Conservation (phyloP, 1,140 invertebrate species). For the Manduca sexta region DNA sequence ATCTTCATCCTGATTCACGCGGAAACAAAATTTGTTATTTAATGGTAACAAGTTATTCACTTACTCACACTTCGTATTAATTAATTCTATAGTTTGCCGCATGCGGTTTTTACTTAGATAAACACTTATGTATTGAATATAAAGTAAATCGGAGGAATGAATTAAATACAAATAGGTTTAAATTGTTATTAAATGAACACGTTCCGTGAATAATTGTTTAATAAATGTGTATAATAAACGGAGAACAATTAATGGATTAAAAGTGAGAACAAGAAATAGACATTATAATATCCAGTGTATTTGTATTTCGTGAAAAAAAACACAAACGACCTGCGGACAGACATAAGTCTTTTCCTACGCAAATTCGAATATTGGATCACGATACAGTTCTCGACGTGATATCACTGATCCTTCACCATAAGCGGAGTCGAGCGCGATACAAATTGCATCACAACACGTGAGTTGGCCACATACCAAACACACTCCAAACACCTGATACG, state of each 20-base stretch:
- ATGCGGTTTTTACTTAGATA: slow-evolving; percentile 17
- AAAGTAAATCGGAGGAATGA: slow-evolving; percentile 7
- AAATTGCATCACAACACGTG: slow-evolving; percentile 28
- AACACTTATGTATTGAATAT: slow-evolving; percentile 11
- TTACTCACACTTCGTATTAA: slow-evolving; percentile 44
- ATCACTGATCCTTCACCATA: too few species aligned
- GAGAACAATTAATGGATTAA: too few species aligned
- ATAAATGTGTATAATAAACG: too few species aligned
- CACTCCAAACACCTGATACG: slow-evolving; percentile 35
- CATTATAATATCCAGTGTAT: too few species aligned
- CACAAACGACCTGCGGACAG: too few species aligned
- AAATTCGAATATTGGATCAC: too few species aligned
- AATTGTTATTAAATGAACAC: slow-evolving; percentile 1
- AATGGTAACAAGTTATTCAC: slow-evolving; percentile 43
- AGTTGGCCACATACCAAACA: slow-evolving; percentile 57
- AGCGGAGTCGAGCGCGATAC: not conserved
- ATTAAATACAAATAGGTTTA: slow-evolving; percentile 7
- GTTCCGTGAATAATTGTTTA: too few species aligned
- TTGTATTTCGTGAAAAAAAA: too few species aligned
- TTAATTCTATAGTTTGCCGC: slow-evolving; percentile 19
- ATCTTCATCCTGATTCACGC: slow-evolving; percentile 48
- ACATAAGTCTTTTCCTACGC: too few species aligned
- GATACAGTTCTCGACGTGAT: too few species aligned
- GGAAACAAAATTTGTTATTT: slow-evolving; percentile 39
- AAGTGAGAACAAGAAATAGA: too few species aligned